These are phyloP conservation scores for Drymonia ruficornis DNA, from an alignment of 2,888 invertebrate species.

Conservation along the genomic window DNA sequence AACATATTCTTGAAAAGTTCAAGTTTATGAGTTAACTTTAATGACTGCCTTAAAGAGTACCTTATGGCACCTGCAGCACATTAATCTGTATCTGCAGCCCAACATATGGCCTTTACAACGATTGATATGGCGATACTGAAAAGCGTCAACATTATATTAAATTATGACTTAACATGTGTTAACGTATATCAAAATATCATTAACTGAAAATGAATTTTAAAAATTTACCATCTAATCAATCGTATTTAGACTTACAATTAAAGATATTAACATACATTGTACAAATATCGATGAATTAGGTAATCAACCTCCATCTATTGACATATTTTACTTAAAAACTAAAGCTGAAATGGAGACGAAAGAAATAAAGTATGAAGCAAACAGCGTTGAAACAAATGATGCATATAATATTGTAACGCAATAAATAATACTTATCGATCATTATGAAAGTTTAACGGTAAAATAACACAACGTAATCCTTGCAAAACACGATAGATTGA, in stretches of 20 bases:
- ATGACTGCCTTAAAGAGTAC: constrained; percentile 16
- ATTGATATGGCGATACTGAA: constrained; percentile 10
- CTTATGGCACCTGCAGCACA: constrained; percentile 27
- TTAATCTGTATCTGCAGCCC: no score
- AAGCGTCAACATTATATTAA: background rate
- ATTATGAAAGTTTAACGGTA: constrained; percentile 25
- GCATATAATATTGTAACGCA: constrained; percentile 26
- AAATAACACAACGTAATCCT: constrained; percentile 11
- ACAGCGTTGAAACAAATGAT: constrained; percentile 24
- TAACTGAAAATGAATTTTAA: no score
- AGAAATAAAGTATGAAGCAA: background rate
- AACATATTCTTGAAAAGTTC: constrained; percentile 31
- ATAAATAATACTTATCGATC: constrained; percentile 21
- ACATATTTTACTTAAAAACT: background rate
- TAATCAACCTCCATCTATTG: no score
- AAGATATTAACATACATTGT: background rate
- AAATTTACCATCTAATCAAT: constrained; percentile 9
- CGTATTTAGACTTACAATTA: constrained; percentile 16
- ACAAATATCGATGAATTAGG: no score
- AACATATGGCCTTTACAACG: constrained; percentile 34
- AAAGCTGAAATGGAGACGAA: background rate
- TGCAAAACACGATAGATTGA: constrained; percentile 12
- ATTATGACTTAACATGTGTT: background rate
- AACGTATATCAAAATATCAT: background rate
- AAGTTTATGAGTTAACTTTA: constrained; percentile 34